A percentile compares a stretch with the other conserved stretches of the same genome.
Evolutionary conservation across 1,140 invertebrate species (phyloP).

Genomic region (Diachasmimorpha longicaudata): DNA sequence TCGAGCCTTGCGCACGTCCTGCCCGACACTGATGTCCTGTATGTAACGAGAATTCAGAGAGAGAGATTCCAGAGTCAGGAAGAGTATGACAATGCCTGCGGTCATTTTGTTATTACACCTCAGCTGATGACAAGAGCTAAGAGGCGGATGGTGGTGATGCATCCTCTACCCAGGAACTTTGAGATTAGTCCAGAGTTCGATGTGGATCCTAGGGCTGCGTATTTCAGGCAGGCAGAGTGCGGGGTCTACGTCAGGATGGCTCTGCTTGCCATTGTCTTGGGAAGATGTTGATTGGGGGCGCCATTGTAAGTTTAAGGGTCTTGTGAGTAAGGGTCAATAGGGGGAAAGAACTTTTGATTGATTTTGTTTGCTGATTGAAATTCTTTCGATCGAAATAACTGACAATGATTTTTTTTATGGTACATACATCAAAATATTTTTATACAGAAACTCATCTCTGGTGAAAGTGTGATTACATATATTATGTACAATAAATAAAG

Average conservation of each 20-base stretch:
- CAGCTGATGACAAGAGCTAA: conserved; percentile 95
- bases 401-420: no score
- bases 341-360: no score
- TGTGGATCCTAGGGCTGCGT: conserved; percentile 94
- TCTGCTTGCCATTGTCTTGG: conserved; percentile 88
- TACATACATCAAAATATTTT: no score
- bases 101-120: conserved; percentile 89
- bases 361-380: no score
- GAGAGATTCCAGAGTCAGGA: conserved; percentile 87
- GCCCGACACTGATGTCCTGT: conserved; percentile 93
- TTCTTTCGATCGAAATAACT: no score
- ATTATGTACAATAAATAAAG: no score
- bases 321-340: no score
- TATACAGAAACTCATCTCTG: no score
- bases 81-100: conserved; percentile 88
- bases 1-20: conserved; percentile 81
- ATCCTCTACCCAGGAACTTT: conserved; percentile 92
- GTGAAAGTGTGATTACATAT: no score
- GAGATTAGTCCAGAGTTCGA: conserved; percentile 97
- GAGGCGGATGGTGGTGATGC: conserved; percentile 94
- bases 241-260: conserved; percentile 99
- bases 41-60: conserved; percentile 97
- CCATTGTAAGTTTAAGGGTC: background rate
- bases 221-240: conserved; percentile 97
- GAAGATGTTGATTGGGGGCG: conserved; percentile 42